Base-by-base conservation (phyloP, 2,888 invertebrate genomes). In the Calameuta pallipes region DNA sequence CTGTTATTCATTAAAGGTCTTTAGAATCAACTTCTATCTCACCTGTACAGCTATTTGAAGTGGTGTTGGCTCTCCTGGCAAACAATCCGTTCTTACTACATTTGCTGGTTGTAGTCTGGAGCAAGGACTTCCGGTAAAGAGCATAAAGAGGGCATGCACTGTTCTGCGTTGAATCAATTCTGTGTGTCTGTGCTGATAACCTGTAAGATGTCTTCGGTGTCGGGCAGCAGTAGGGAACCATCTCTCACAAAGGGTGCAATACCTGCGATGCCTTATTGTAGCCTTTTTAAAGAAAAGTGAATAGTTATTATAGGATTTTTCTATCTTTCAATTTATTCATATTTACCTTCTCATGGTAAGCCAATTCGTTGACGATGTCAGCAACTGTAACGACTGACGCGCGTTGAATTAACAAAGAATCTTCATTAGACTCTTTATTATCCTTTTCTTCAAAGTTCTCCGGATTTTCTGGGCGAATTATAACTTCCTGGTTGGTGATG, bases 21-120 rank as follows among this genome's bases (percentile, higher is more conserved):
- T 56, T 56, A 23, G 41, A 71, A 56, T 34, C 30, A 31, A 71
- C n/a, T 71, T 71, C 13, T 56, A 71, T 71, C 73, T 80, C 85
- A 92, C 92, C 89, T 92, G 91, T 79, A 92, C 89, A 75, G 91
- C 92, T 75, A 91, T 88, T 85, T 92, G 92, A 75, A 92, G 83
- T 56, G 92, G 92, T 11, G 92, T 92, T 56, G 88, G 86, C 81
- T 92, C 92, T 31, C 89, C 89, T 36, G 88, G 86, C 74, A 86
- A 83, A 81, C 89, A 91, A 77, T 91, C 91, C 34, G 85, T 89
- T 74, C 89, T 85, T 41, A 83, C 85, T 35, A 89, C 82, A 75
- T 89, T 88, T 2, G 91, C 88, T 75, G 91, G 90, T 74, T 89
- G 80, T 37, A 92, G 84, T 79, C 88, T 88, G 4, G 92, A 90